Base-by-base conservation (phyloP, 2,113 vertebrate species). In the Nettapus auritus region DNA sequence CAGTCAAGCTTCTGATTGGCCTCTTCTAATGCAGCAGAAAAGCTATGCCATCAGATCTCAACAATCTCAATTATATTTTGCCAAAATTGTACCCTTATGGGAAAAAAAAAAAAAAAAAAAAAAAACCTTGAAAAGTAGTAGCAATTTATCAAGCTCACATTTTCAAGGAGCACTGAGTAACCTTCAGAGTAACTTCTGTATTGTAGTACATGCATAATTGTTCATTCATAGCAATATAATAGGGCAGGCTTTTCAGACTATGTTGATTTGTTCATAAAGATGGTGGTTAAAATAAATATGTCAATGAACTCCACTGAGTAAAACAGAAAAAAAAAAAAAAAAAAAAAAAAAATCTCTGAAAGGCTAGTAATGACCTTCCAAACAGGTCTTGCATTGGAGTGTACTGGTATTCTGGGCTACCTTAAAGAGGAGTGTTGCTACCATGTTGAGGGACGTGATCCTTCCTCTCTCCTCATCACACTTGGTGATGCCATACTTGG, bases 171-270 rank as follows among this genome's bases (percentile, higher is more conserved):
- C 23, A 25, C 33, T 38, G 29, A 73, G 11, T 71, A 85, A 15
- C 36, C 34, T 68, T 78, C 25, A 9, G 4, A 60, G 16, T 29
- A 74, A 36, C 5, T 59, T 83, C 25, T 46, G 3, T 84, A 6
- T 2, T 60, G 13, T 13, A 22, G 6, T 8, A 14, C 8, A 26
- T n/a, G 8, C 3, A 0, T 50, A 74, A 36, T 12, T 22, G 50
- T 3, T 66, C 10, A 21, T 75, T 63, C 21, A 31, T 71, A 67
- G 82, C 64, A 57, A 67, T 82, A 46, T 3, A 20, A 62, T 20
- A 62, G 8, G 52, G 13, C 7, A 71, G 18, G 21, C 12, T 79
- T 82, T 92, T 87, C 67, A 80, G 22, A 48, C 60, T 22, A 59
- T 48, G 56, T 17, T 56, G 18, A 66, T 18, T 80, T 66, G 9